Base-by-base conservation (phyloP, 2,797 vertebrate species). In the Chanos chanos region DNA sequence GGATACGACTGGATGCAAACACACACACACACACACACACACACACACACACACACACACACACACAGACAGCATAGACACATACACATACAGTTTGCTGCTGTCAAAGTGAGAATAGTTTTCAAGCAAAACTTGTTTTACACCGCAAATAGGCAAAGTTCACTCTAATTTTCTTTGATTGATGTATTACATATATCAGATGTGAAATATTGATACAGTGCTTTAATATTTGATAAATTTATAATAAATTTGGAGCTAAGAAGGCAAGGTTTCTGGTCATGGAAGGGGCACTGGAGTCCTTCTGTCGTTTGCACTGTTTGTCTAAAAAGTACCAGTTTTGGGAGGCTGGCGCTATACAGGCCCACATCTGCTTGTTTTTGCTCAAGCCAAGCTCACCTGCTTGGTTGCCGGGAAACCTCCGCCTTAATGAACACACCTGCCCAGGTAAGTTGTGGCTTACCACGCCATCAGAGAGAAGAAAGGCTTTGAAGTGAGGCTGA, bases 401-500 rank as follows among this genome's bases (percentile, higher is more conserved):
- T 30, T 44, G 50, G 68, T 75, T 80, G 70, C 74, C 44, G 64
- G 56, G 72, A 71, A 45, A 77, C 66, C 21, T 25, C 34, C 1
- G 53, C 65, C 60, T 78, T 58, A 61, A 71, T 81, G 24, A 55
- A 66, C 71, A 70, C 82, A 83, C 81, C 83, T 80, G 80, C 73
- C 44, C 70, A 75, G 77, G 77, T 83, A 68, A 77, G 47, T 50
- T 25, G 71, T 70, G 50, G 31, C 61, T 58, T 7, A 28, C 73
- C 61, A 71, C 74, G 75, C 61, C 67, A 53, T 54, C 54, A 64
- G 3, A 9, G 40, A 34, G 33, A 61, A 31, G 75, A 65, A 75
- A 79, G 77, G 64, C 63, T 66, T 28, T 33, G 19, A 44, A 40
- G 66, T 53, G 45, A 2, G 7, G 28, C 47, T 44, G 54, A 60